A percentile compares a stretch with the other conserved stretches of the same genome.
These are phyloP conservation scores for Drosophila azteca DNA, from an alignment of 1,140 invertebrate species.

Conservation along the genomic window DNA sequence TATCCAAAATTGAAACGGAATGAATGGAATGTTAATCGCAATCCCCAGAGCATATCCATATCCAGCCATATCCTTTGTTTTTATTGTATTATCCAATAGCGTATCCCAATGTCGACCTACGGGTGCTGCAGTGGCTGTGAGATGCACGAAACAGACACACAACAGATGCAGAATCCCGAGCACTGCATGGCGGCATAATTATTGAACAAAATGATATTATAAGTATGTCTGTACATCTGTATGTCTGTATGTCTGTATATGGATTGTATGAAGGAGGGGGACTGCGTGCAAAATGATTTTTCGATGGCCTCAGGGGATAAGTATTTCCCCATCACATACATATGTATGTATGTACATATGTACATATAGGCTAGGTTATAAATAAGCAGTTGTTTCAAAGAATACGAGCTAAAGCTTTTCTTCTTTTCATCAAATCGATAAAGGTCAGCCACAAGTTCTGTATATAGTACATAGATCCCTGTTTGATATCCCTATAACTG, in stretches of 20 bases:
- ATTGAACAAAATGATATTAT: constrained; percentile 53
- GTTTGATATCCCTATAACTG: constrained; percentile 44
- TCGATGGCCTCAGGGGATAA: neutral
- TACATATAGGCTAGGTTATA: neutral
- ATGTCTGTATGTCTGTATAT: constrained; percentile 3
- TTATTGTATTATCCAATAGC: constrained; percentile 1
- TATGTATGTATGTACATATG: no score
- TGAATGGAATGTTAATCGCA: neutral
- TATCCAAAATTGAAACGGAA: neutral
- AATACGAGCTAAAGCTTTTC: constrained; percentile 13
- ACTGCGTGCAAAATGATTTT: constrained; percentile 37
- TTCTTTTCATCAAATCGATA: constrained; percentile 32
- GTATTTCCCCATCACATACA: constrained; percentile 37
- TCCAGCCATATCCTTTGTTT: no score
- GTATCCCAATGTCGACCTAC: constrained; percentile 20
- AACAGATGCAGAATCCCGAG: constrained; percentile 45
- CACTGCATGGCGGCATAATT: constrained; percentile 58
- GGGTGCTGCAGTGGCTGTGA: neutral
- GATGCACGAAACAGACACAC: constrained; percentile 30
- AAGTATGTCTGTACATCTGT: no score
- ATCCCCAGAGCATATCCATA: no score
- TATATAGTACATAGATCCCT: no score
- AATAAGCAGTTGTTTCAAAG: neutral
- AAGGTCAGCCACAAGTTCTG: constrained; percentile 37
- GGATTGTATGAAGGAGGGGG: constrained; percentile 14